Evolutionary conservation across 2,888 invertebrate species (phyloP), one percentile per base, ranked within the genome.

Genomic region (Entomobrya multifasciata): DNA sequence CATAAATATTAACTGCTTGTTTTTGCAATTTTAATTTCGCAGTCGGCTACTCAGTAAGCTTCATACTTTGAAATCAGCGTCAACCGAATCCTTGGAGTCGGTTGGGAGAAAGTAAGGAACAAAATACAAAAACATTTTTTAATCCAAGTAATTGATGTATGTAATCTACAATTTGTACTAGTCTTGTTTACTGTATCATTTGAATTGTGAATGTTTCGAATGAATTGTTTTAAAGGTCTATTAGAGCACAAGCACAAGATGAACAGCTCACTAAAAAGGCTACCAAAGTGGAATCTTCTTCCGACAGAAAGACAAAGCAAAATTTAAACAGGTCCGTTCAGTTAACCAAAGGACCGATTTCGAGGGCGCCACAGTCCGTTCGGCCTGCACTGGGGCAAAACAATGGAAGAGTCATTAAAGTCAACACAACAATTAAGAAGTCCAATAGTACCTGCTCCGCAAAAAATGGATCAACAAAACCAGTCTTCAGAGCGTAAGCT

Each of bases 21-120:
- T 62, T 36, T 62, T 36, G 36, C n/a, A n/a, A n/a, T n/a, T n/a
- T 57, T 10, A 13, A 57, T 80, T 65, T 76, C 77, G 22, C 25
- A 86, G 86, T 55, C 72, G 76, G 6, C 76, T 86, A 17, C 57
- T 86, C 3, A 62, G 76, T 8, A 74, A 76, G n/a, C 67, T 81
- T 20, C 86, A 86, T n/a, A 57, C 79, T 25, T 27, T 86, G 8
- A 70, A 62, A 47, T 27, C 86, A 13, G 86, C 86, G 0, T 86
- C 86, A 1, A 86, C 86, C 8, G 86, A 86, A 57, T 86, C 86
- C 0, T 41, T 86, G 76, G 80, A 80, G 20, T 86, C 86, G 1
- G 52, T 52, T 27, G 86, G 86, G 67, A 44, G 86, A 36, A 86
- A 67, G 86, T 86, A 78, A 67, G 57, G n/a, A n/a, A n/a, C n/a